Base-by-base conservation (phyloP, 37 sponge, comb jelly and placozoan genomes). In the Chondrilla cf. caribensis region DNA sequence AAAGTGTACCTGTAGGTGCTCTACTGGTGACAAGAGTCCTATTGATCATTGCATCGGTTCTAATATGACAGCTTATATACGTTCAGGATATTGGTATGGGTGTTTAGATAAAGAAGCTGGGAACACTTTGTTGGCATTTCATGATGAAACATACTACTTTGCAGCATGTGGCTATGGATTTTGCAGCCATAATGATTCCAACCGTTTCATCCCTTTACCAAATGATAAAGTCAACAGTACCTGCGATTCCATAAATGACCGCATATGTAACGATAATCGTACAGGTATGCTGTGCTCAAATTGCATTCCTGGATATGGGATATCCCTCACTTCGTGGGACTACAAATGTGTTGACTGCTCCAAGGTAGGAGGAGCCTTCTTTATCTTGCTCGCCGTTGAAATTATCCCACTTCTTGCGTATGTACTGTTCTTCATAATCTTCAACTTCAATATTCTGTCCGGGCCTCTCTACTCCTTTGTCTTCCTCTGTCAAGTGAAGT, bases 401-500 rank as follows among this genome's bases (percentile, higher is more conserved):
- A 29, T 67, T 32, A 28, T 29, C 28, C 68, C 68, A 26, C 32
- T 67, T 28, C 33, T 67, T 26, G 4, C 28, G 35, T 67, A 33
- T 32, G 35, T 67, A 31, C 32, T 67, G 15, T 6, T 67, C 68
- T 33, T 67, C 33, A 29, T 67, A 17, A 67, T 67, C 32, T 67
- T 67, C 4, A 33, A 67, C 4, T 8, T 67, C 32, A 67, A 67
- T 33, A 67, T 29, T 33, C 68, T 67, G 11, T 6, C 68, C 35
- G 68, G 35, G 3, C 68, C 68, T 3, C 35, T 67, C 3, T 67
- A 67, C 68, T 67, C 68, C 4, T 67, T 67, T 25, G 68, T 67
- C 35, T 67, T 67, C 33, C 2, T 67, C 33, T 67, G 68, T 29
- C 68, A 67, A 29, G 68, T 67, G 33, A 67, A 67, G 68, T 33